These are phyloP conservation scores for Poecilia gillii DNA, from an alignment of 2,797 vertebrate species.

Conservation along the genomic window DNA sequence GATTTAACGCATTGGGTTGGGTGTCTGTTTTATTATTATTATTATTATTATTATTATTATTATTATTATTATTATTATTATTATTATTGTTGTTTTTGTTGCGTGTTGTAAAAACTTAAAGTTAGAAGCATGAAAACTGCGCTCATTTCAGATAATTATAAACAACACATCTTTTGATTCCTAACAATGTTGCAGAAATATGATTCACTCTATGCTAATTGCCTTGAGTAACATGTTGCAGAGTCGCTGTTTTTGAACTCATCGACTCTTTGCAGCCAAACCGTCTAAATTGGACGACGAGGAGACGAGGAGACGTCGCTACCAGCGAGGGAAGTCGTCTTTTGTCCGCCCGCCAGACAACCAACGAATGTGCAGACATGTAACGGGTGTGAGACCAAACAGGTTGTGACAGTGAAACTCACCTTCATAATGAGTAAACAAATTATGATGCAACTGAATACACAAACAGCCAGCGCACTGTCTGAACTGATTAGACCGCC, in stretches of 20 bases:
- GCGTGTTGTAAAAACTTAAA: background rate
- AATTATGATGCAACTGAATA: slow-evolving; percentile 42
- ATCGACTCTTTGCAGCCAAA: background rate
- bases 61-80: background rate
- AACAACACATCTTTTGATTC: background rate
- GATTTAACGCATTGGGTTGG: background rate
- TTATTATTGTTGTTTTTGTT: background rate
- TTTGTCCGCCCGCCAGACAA: background rate
- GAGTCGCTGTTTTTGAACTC: background rate
- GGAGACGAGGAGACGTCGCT: background rate
- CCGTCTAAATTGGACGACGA: background rate
- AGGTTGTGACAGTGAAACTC: slow-evolving; percentile 31
- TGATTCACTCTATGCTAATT: background rate
- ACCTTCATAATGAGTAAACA: slow-evolving; percentile 47
- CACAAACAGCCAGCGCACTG: slow-evolving; percentile 12
- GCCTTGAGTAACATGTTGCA: background rate
- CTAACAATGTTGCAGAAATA: background rate
- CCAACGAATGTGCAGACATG: slow-evolving; percentile 1
- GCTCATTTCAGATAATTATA: background rate
- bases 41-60: background rate
- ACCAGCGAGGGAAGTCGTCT: background rate
- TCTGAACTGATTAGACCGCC: slow-evolving; percentile 37
- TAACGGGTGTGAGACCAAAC: slow-evolving; percentile 28
- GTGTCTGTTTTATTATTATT: background rate
- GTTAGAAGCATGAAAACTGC: background rate